These are phyloP conservation scores for Hirundichthys speculiger DNA, from an alignment of 2,113 vertebrate species.

Conservation along the genomic window DNA sequence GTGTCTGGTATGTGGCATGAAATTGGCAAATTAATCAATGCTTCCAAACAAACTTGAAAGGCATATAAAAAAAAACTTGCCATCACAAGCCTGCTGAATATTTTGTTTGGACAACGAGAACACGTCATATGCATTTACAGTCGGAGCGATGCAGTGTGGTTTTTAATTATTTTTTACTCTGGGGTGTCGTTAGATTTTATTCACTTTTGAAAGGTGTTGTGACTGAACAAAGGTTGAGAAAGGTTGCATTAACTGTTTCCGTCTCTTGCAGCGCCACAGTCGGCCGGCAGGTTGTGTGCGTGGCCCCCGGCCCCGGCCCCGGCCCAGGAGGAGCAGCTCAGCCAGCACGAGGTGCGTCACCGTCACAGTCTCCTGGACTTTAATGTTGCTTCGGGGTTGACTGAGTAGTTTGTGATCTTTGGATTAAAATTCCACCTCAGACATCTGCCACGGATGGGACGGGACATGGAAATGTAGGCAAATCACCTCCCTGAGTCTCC, in stretches of 20 bases:
- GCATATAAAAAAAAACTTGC: too few species aligned
- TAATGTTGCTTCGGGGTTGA: neutral
- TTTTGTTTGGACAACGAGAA: too few species aligned
- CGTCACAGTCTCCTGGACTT: neutral
- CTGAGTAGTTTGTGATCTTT: neutral
- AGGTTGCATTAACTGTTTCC: slow-evolving; percentile 3
- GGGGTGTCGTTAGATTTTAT: too few species aligned
- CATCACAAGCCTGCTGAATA: too few species aligned
- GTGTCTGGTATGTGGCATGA: too few species aligned
- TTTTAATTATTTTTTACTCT: too few species aligned
- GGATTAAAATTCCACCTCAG: neutral
- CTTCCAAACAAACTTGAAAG: too few species aligned
- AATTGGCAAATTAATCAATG: too few species aligned
- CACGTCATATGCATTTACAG: too few species aligned
- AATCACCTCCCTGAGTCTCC: slow-evolving; percentile 34
- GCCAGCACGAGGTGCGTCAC: slow-evolving; percentile 61
- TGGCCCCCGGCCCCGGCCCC: slow-evolving; percentile 83
- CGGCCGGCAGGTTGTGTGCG: slow-evolving; percentile 76
- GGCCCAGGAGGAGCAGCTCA: slow-evolving; percentile 32
- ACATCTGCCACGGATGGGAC: neutral
- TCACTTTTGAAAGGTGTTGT: too few species aligned
- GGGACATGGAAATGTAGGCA: slow-evolving; percentile 60
- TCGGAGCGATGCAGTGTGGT: too few species aligned
- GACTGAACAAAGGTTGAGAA: too few species aligned
- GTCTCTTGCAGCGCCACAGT: slow-evolving; percentile 75